phyloP scores from a whole-genome alignment of 23 tunicate species.

The Clavelina lepadiformis region DNA sequence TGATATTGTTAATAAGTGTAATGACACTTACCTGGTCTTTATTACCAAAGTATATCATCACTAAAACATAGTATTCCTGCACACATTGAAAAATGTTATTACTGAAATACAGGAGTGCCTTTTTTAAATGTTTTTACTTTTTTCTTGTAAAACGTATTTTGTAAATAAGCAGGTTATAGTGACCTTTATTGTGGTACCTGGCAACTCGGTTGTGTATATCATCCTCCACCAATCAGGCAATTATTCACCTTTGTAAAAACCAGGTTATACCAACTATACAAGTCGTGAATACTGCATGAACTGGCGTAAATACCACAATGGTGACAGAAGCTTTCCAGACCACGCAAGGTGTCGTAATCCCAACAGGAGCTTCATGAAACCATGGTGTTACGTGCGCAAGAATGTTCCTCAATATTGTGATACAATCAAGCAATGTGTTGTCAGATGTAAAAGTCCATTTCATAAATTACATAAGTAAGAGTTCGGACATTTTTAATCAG shows the following conservation, averaged over 20 bases:
- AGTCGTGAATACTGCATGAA: conserved; percentile 56
- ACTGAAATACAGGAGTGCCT: no score
- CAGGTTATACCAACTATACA: conserved; percentile 43
- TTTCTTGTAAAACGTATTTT: background rate
- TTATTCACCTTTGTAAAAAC: background rate
- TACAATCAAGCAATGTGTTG: conserved; percentile 21
- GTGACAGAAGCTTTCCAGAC: conserved; percentile 48
- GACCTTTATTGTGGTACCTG: background rate
- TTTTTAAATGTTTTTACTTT: background rate
- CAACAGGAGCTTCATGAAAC: conserved; percentile 20
- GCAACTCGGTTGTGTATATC: background rate
- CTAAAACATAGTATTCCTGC: no score
- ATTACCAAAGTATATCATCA: no score
- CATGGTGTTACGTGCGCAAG: conserved; percentile 77
- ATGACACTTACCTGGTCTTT: no score
- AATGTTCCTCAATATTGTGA: conserved; percentile 68
- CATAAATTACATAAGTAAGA: conserved; percentile 24
- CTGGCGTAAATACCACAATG: conserved; percentile 64
- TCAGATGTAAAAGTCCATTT: conserved; percentile 30
- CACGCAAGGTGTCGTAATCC: conserved; percentile 60
- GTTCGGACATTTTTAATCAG: no score
- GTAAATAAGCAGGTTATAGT: background rate
- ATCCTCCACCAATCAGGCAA: background rate
- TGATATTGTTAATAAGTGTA: no score
- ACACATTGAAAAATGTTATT: no score